These are phyloP conservation scores for Tetrao urogallus DNA, from an alignment of 2,113 vertebrate genomes.

Conservation along the genomic window DNA sequence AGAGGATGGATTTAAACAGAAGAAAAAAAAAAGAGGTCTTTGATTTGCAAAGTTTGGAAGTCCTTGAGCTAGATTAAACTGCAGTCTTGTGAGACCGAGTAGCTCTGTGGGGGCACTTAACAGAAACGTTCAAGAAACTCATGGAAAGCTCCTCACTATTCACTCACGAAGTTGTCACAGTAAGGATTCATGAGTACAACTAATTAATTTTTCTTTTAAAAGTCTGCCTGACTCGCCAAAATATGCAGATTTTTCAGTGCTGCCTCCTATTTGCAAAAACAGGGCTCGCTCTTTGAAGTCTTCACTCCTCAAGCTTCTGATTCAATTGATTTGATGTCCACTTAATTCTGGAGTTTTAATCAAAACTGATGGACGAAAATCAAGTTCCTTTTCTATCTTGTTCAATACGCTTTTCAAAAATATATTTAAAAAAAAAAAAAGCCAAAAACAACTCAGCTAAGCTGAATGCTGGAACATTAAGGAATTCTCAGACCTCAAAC, in stretches of 20 bases:
- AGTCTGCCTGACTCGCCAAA: background rate
- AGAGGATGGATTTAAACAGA: background rate
- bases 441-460: background rate
- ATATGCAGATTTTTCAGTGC: background rate
- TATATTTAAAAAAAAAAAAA: background rate
- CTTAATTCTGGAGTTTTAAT: background rate
- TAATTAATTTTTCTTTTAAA: slow-evolving; percentile 9
- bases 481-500: slow-evolving; percentile 4
- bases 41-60: slow-evolving; percentile 59
- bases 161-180: slow-evolving; percentile 9
- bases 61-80: slow-evolving; percentile 70
- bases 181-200: slow-evolving; percentile 4
- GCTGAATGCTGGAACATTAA: slow-evolving; percentile 22
- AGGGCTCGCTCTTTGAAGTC: background rate
- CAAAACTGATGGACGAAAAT: background rate
- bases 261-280: background rate
- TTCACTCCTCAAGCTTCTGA: background rate
- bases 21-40: slow-evolving; percentile 16
- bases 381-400: rapidly evolving
- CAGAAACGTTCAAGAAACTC: slow-evolving; percentile 33
- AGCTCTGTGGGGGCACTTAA: slow-evolving; percentile 58
- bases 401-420: background rate
- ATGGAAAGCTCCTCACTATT: slow-evolving; percentile 48
- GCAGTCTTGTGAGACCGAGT: slow-evolving; percentile 61
- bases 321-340: background rate